Base-by-base conservation (phyloP, 1,140 invertebrate genomes). In the Temnothorax curvispinosus region DNA sequence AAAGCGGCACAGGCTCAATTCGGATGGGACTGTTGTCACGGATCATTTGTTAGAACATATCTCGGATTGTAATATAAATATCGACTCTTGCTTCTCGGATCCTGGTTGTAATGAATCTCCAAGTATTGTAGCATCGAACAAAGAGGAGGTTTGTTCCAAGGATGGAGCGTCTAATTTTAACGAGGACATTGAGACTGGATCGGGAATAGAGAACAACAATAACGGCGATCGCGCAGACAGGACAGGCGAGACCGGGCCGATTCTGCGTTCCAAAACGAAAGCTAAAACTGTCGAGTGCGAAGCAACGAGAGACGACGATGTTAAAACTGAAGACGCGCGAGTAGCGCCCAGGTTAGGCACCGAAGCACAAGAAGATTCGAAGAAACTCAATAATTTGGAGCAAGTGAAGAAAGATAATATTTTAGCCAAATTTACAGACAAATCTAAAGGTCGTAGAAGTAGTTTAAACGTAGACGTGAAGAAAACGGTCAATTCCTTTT, bases 1-100 rank as follows among this genome's bases (percentile, higher is more conserved):
- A 87, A 96, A 96, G 84, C 87, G 96, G 32, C 96, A 96, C 90
- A 94, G 96, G 90, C 93, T 96, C 52, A 96, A 96, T 81, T 97
- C 96, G 4, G 96, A 96, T 88, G 96, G 92, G 92, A 96, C 92
- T 94, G 94, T 56, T 95, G 95, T 93, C 95, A 96, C 89, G 94
- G 96, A 77, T 50, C 96, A 96, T 93, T 95, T 95, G 78, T 96
- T 96, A 58, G 96, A 95, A 44, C 95, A 96, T 91, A 92, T 95
- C 85, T 96, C 95, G 9, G 96, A 97, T 88, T 88, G 86, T 9
- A 93, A 91, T 52, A 56, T 82, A 6, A 93, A 94, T 35, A 96
- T 96, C 5, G 97, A 97, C 91, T 95, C 96, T 81, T 97, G 96
- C 89, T 95, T 96, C 80, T 96, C 96, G 15, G 96, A 97, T 91